Percentiles rank a stretch among this genome's conserved stretches.
Evolutionary conservation across 2,797 vertebrate genomes (phyloP).

Genomic region (Varecia variegata): DNA sequence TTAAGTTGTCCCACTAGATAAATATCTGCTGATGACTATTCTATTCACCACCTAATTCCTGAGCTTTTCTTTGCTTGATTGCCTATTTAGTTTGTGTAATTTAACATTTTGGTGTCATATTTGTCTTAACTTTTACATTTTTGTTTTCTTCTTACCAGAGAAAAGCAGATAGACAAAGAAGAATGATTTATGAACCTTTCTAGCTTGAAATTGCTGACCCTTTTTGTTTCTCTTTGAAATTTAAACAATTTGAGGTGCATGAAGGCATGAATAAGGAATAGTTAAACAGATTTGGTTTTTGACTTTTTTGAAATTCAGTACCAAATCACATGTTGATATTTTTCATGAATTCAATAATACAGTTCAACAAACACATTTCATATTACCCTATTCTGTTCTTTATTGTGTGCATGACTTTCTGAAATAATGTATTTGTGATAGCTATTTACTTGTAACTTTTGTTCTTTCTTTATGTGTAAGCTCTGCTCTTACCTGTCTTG

Average conservation of each 20-base stretch:
- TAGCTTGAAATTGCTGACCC: slow-evolving; percentile 43
- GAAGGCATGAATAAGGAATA: background rate
- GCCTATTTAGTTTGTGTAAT: background rate
- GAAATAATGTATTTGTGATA: slow-evolving; percentile 20
- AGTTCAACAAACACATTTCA: background rate
- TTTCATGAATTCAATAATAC: slow-evolving; percentile 22
- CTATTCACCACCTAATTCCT: background rate
- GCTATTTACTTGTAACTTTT: background rate
- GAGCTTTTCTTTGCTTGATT: slow-evolving; percentile 10
- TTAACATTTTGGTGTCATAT: slow-evolving; percentile 21
- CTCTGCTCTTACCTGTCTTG: background rate
- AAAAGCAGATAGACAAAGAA: background rate
- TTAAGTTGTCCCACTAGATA: slow-evolving; percentile 37
- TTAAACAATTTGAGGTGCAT: slow-evolving; percentile 31
- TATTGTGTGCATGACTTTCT: background rate
- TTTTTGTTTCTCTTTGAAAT: slow-evolving; percentile 45
- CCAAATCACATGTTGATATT: background rate
- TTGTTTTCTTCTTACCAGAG: slow-evolving; percentile 46
- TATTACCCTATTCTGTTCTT: background rate
- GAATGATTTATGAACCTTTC: background rate
- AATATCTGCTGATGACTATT: slow-evolving; percentile 19
- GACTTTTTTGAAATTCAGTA: slow-evolving; percentile 23
- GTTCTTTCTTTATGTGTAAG: background rate
- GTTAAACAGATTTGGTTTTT: background rate
- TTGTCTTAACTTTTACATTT: slow-evolving; percentile 30